Base-by-base conservation (phyloP, 2,113 vertebrate species). In the Bos indicus region DNA sequence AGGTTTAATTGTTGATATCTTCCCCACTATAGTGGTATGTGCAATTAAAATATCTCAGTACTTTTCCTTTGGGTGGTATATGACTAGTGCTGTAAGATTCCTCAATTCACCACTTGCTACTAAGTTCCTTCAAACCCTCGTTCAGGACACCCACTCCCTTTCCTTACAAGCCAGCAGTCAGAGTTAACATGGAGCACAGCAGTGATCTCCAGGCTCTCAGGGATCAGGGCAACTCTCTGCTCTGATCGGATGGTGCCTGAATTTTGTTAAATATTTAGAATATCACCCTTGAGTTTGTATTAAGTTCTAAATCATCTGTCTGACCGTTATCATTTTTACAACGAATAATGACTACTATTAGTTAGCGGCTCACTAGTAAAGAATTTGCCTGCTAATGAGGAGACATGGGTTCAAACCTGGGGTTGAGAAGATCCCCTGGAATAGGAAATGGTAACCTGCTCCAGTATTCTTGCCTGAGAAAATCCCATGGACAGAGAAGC, bases 1-100 rank as follows among this genome's bases (percentile, higher is more conserved):
- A 90, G 56, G 33, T 23, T 90, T 97, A 51, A 90, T 95, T 54
- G 83, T 94, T 97, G 17, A 85, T 92, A n/a, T 84, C 77, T 51
- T 43, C 56, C 56, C 62, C 64, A 46, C 48, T 52, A 30, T 2
- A 82, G 48, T 21, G 25, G 10, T 78, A 30, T 14, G 57, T 74
- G 36, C 11, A 60, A 54, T 83, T 26, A 89, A 96, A 94, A 77
- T 52, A 54, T 71, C 84, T 88, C 36, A 46, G 14, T 36, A 12
- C 16, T 46, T 94, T 25, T 96, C 71, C 57, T 87, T 74, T 96
- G 26, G 48, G 43, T 84, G 46, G 7, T 74, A 33, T 60, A 30
- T 52, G 88, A 89, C 19, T 33, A 52, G 33, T 56, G 36, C 56
- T 83, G 28, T n/a, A 78, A 95, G 6, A 12, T 43, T 82, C 52